Evolutionary conservation across 2,797 vertebrate genomes (phyloP).

Genomic region (Threskiornis aethiopicus): DNA sequence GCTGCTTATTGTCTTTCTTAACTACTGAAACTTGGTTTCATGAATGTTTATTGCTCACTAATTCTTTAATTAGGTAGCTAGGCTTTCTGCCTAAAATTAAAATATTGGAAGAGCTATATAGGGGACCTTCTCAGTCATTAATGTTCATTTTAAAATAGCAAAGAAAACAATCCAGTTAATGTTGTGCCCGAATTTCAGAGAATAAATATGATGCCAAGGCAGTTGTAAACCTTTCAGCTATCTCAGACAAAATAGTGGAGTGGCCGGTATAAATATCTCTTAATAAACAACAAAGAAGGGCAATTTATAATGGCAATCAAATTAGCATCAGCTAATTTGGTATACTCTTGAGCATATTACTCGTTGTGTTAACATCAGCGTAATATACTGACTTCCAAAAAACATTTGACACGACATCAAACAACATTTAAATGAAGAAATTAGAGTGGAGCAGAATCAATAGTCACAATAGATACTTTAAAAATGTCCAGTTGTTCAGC

Average conservation of each 20-base stretch:
- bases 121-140: background rate
- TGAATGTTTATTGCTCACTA: background rate
- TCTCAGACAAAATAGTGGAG: background rate
- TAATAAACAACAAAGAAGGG: background rate
- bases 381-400: background rate
- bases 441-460: background rate
- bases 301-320: background rate
- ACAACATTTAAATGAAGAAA: background rate
- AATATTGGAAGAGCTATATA: background rate
- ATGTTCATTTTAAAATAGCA: background rate
- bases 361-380: background rate
- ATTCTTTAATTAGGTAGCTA: background rate
- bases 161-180: background rate
- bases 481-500: background rate
- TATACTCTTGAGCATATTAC: background rate
- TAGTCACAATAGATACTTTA: background rate
- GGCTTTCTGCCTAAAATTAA: background rate
- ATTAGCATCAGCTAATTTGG: background rate
- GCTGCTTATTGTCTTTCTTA: background rate
- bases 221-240: background rate
- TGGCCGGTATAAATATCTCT: background rate
- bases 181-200: background rate
- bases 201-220: background rate
- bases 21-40: background rate
- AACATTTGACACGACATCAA: background rate